Percentiles rank a stretch among this genome's conserved stretches.
These are phyloP conservation scores for Stenichneumon culpator DNA, from an alignment of 2,888 invertebrate species.

Conservation along the genomic window DNA sequence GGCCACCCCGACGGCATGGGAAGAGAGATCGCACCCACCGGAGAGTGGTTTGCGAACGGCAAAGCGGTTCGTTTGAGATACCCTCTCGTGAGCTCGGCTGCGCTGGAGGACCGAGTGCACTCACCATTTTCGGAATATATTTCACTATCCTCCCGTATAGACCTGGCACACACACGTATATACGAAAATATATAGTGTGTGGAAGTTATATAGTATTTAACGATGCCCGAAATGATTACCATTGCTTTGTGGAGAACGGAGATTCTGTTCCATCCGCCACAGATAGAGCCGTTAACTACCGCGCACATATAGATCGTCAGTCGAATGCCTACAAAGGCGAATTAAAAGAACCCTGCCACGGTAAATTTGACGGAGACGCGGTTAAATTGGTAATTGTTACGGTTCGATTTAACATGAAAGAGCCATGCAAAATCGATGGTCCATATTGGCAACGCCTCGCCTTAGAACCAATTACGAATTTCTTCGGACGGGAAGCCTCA, in stretches of 20 bases:
- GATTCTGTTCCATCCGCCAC: not conserved
- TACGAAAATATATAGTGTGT: not conserved
- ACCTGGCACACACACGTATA: not conserved
- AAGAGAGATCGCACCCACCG: not conserved
- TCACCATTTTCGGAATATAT: slow-evolving; percentile 9
- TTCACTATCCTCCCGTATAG: not conserved
- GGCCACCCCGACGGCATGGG: not conserved
- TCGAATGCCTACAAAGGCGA: not conserved
- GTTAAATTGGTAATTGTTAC: not conserved
- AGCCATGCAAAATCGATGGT: not conserved
- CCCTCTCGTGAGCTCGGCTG: slow-evolving; percentile 5
- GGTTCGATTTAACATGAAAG: not conserved
- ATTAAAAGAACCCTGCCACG: slow-evolving; percentile 4
- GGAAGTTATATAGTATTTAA: slow-evolving; percentile 36
- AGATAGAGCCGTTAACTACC: not conserved
- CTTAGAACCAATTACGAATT: not conserved
- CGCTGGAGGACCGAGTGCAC: slow-evolving; percentile 2
- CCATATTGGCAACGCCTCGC: too few relatives aligned
- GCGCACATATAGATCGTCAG: not conserved
- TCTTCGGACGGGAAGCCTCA: too few relatives aligned
- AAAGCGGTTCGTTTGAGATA: slow-evolving; percentile 38
- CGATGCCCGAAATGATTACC: slow-evolving; percentile 55
- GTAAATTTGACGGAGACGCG: slow-evolving; percentile 12
- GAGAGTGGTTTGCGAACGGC: slow-evolving; percentile 8
- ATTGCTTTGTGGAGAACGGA: slow-evolving; percentile 55